Evolutionary conservation across 2,113 vertebrate species (phyloP), one percentile per base, ranked within the genome.

Genomic region (Oncorhynchus clarkii): DNA sequence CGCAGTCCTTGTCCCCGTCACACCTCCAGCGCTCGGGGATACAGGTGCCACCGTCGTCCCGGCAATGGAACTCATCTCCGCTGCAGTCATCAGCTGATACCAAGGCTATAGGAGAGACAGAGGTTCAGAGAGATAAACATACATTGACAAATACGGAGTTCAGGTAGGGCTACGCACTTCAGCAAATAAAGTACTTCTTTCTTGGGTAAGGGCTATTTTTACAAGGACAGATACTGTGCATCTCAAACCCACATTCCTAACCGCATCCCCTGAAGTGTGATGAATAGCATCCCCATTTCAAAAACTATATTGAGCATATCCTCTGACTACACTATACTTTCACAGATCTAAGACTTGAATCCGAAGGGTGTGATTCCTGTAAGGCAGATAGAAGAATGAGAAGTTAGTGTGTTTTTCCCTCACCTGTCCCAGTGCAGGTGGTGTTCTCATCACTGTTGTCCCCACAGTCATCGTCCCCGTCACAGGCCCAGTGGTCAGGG

Each of bases 381-480:
- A 3, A 45, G 39, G 39, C 39, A 45, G 39, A 45, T 45, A 45
- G 39, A 45, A 45, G 9, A 11, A 9, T 45, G 39, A 3, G 8
- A 39, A 39, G 39, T 39, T 9, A 39, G 39, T 39, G 6, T 39
- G 39, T 45, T 45, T 11, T 11, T 45, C 22, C 93, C 93, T 75
- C 62, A 96, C 95, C 95, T 93, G 89, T 84, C 80, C 88, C 94
- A 74, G 88, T 90, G 82, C 95, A 96, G 57, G 94, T 94, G 70
- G 79, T 45, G 73, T 86, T 92, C 88, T 96, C 95, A 67, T 96
- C 95, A 75, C 94, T 96, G 87, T 92, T 92, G 71, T 96, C 95
- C 54, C 94, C 95, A 74, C 95, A 96, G 85, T 96, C 95, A 45
- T 96, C 95, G 79, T 96, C 95, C 34, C 95, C 95, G 67, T 96